Evolutionary conservation across 2,113 vertebrate genomes (phyloP).

Genomic region (Barnardius zonarius): DNA sequence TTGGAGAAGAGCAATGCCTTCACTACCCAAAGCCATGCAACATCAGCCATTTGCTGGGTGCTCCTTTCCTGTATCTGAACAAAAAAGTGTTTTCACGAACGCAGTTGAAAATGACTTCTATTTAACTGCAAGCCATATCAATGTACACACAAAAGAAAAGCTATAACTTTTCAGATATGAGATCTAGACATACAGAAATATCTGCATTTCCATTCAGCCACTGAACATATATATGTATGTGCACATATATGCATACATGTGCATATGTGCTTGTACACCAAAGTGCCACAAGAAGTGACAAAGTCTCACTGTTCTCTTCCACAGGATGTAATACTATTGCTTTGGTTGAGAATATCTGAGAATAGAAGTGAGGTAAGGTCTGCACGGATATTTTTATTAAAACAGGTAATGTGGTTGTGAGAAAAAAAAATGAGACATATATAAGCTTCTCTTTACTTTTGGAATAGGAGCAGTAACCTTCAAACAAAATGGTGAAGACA

Average conservation of each 20-base stretch:
- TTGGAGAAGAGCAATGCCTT: conserved; percentile 3
- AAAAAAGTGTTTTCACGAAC: background rate
- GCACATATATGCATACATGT: accelerated
- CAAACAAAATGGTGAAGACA: background rate
- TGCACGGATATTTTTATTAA: background rate
- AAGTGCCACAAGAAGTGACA: background rate
- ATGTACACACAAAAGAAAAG: background rate
- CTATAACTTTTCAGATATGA: background rate
- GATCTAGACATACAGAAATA: background rate
- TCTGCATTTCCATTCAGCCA: background rate
- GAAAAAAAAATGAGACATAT: background rate
- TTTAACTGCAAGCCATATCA: background rate
- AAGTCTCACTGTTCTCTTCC: background rate
- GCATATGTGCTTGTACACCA: background rate
- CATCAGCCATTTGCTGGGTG: background rate
- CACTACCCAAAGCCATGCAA: background rate
- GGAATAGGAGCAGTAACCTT: background rate
- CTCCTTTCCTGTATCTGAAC: background rate
- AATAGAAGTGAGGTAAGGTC: background rate
- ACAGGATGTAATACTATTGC: background rate
- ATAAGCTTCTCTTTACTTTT: background rate
- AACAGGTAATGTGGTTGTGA: background rate
- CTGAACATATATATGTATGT: background rate
- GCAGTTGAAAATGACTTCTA: background rate
- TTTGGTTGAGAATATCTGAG: background rate